Percentiles rank a stretch among this genome's conserved stretches.
Conservation (phyloP, 2,888 invertebrate species). For the Spatulosminthurus flaviceps region DNA sequence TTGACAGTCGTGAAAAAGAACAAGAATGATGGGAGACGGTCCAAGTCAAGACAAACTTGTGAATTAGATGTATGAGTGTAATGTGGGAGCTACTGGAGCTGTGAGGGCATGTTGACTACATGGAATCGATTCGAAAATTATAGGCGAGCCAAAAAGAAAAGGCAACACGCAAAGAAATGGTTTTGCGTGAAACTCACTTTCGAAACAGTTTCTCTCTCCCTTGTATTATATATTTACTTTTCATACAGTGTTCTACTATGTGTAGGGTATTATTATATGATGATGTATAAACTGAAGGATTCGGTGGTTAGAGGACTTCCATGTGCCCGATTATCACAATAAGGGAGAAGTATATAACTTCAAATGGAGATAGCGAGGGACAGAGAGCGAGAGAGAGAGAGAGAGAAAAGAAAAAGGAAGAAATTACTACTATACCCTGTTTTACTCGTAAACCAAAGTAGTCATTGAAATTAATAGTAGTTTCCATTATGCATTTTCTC, state of each 20-base stretch:
- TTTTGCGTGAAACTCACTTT: slow-evolving; percentile 55
- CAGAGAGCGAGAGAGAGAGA: slow-evolving; percentile 24
- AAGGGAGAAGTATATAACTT: slow-evolving; percentile 22
- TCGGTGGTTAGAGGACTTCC: slow-evolving; percentile 43
- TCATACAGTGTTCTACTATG: neutral
- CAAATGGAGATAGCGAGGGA: slow-evolving; percentile 19
- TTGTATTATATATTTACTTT: neutral
- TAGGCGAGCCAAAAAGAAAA: slow-evolving; percentile 45
- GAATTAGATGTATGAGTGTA: slow-evolving; percentile 53
- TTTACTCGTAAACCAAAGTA: slow-evolving; percentile 41
- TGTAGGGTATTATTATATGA: neutral
- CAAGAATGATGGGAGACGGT: slow-evolving; percentile 45
- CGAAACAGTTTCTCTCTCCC: neutral
- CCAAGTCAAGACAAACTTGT: slow-evolving; percentile 52
- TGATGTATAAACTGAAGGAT: slow-evolving; percentile 26
- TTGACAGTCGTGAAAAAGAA: slow-evolving; percentile 45
- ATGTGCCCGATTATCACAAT: slow-evolving; percentile 43
- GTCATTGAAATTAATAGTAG: slow-evolving; percentile 45
- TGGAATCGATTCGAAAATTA: slow-evolving; percentile 57
- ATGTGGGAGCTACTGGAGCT: slow-evolving; percentile 44
- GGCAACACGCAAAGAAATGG: slow-evolving; percentile 60
- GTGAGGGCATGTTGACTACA: slow-evolving; percentile 49
- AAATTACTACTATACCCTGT: slow-evolving; percentile 42
- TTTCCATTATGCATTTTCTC: slow-evolving; percentile 32
- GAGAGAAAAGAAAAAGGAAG: slow-evolving; percentile 27